Base-by-base conservation (phyloP, 2,888 invertebrate genomes). In the Drosophila basisetae region DNA sequence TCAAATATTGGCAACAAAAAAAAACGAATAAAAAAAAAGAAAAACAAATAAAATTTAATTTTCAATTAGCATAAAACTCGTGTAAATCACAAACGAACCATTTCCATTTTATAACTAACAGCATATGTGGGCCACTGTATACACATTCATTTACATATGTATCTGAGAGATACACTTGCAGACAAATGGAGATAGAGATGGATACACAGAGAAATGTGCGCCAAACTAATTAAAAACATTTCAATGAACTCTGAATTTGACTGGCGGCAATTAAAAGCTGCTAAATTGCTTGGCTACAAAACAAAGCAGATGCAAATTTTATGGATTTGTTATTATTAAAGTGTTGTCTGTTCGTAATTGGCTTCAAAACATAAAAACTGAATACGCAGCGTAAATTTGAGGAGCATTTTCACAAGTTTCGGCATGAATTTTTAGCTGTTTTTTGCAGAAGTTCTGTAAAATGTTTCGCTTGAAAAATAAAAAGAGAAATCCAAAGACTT, bases 61-160 rank as follows among this genome's bases (percentile, higher is more conserved):
- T 80, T 88, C 71, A 77, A 88, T 89, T 82, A 76, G 67, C 88
- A 89, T 73, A 77, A 75, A 69, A 53, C 58, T 76, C 56, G 65
- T 76, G 73, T 76, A 75, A 82, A 82, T 82, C 76, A 65, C 67
- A 55, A 58, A 37, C 60, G 37, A 35, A 55, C 66, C 54, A 80
- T 80, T 55, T 68, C 59, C 70, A 54, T 50, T 43, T 60, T 61
- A 61, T 59, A 80, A 63, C 49, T 52, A 58, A 33, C 39, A 60
- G 41, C 64, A 68, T 47, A 52, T 71, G 77, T 65, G 52, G 65
- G 76, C 50, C 58, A 50, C 13, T 22, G 47, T 6, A 33, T 31
- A 28, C 13, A 37, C 11, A 55, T 11, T 13, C 1, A 47, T 35
- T 18, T 39, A 18, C 25, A 55, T 18, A 11, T 53, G 64, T 64